Evolutionary conservation across 2,888 invertebrate genomes (phyloP).

Genomic region (Acronicta aceris): DNA sequence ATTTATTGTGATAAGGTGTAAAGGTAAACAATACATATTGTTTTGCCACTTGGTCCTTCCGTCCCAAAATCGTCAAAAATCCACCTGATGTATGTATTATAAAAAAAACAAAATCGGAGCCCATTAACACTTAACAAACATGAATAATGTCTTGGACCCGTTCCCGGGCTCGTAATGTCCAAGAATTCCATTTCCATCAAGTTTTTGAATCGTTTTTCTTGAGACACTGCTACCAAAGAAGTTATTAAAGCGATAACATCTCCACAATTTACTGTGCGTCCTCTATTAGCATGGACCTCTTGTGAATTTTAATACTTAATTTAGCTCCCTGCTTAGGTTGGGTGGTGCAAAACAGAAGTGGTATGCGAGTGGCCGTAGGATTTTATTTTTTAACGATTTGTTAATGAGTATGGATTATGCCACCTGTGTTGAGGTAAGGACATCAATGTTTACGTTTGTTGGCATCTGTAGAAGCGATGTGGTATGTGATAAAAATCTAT

Average conservation of each 20-base stretch:
- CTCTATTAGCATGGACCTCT: conserved; percentile 69
- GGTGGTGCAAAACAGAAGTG: conserved; percentile 47
- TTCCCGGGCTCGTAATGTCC: conserved; percentile 36
- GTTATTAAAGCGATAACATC: conserved; percentile 82
- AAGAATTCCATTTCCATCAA: conserved; percentile 52
- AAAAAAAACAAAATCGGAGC: conserved; percentile 23
- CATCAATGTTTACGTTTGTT: background rate
- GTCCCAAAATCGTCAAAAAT: conserved; percentile 18
- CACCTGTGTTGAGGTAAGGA: background rate
- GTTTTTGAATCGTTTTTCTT: conserved; percentile 62
- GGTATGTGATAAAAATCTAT: conserved; percentile 1
- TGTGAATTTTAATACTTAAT: conserved; percentile 83
- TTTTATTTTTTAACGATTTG: background rate
- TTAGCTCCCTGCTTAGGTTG: conserved; percentile 61
- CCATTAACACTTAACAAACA: conserved; percentile 61
- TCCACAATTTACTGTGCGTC: conserved; percentile 72
- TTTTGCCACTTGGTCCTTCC: background rate
- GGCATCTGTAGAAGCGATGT: background rate
- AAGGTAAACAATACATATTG: background rate
- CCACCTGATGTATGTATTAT: conserved; percentile 34
- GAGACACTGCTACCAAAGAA: conserved; percentile 75
- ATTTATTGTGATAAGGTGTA: no score
- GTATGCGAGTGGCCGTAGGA: conserved; percentile 4
- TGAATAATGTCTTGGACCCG: conserved; percentile 52
- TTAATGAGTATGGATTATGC: background rate